phyloP scores from a whole-genome alignment of 2,797 vertebrate species.

The Lophius americanus region DNA sequence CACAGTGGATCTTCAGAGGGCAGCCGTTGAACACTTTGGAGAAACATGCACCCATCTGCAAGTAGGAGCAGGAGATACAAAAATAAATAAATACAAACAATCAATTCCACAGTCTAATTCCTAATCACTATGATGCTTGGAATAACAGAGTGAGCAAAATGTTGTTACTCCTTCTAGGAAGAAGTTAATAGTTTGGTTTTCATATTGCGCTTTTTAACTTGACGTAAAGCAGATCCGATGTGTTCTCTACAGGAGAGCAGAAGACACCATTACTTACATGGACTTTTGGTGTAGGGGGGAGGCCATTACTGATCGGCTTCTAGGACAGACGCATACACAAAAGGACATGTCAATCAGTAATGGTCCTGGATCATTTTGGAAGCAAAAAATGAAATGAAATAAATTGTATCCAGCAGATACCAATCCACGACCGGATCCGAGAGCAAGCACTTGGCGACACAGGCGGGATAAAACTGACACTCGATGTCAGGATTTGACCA shows the following conservation, averaged over 20 bases:
- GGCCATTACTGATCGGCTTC: constrained; percentile 95
- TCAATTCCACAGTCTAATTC: neutral
- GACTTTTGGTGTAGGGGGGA: constrained; percentile 97
- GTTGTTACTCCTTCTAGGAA: neutral
- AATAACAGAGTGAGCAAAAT: neutral
- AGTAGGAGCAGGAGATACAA: constrained; percentile 1
- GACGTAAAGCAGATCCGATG: neutral
- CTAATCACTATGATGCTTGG: neutral
- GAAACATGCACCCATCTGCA: constrained; percentile 97
- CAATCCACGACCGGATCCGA: no score
- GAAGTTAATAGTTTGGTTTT: neutral
- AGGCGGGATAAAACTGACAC: no score
- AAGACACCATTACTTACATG: constrained; percentile 86
- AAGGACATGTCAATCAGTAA: neutral
- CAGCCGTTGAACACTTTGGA: constrained; percentile 99
- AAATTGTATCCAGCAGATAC: no score
- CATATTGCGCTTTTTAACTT: neutral
- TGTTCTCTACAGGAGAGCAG: neutral
- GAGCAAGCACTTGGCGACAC: no score
- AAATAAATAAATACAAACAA: neutral
- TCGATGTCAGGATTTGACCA: no score
- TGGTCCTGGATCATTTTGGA: no score
- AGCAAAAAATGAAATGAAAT: no score
- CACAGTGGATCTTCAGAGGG: constrained; percentile 96
- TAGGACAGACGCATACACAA: constrained; percentile 54